Evolutionary conservation across 2,888 invertebrate genomes (phyloP).

Genomic region (Nemotelus pantherinus): DNA sequence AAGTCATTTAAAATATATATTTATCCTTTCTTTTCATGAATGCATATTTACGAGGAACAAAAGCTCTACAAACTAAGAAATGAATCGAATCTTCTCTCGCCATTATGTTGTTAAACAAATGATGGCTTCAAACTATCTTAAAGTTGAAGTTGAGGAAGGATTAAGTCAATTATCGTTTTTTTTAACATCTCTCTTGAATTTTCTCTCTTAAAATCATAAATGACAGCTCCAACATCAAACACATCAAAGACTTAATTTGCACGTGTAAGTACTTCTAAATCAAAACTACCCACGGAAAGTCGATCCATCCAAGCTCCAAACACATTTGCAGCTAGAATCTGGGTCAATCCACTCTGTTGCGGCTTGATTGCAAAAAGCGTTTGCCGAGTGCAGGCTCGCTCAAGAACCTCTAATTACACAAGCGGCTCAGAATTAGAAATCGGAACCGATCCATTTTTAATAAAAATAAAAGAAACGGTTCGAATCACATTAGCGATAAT

Average conservation of each 20-base stretch:
- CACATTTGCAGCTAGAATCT: neutral
- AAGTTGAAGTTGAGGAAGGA: too few relatives aligned
- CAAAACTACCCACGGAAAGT: conserved; percentile 1
- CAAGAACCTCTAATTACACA: conserved; percentile 25
- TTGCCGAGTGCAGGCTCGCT: conserved; percentile 11
- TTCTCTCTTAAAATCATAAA: too few relatives aligned
- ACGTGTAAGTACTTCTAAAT: conserved; percentile 19
- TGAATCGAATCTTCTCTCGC: too few relatives aligned
- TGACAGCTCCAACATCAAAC: too few relatives aligned
- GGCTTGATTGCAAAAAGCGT: conserved; percentile 18
- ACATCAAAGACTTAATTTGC: neutral
- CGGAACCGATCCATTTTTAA: conserved; percentile 15
- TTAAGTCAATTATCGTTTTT: too few relatives aligned
- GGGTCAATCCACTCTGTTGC: conserved; percentile 25
- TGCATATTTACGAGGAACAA: too few relatives aligned
- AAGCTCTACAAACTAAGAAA: too few relatives aligned
- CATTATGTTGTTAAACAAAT: too few relatives aligned
- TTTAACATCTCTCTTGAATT: too few relatives aligned
- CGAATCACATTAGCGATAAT: neutral
- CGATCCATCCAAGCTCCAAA: neutral
- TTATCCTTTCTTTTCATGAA: too few relatives aligned
- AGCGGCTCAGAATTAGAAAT: conserved; percentile 13
- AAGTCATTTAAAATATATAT: too few relatives aligned
- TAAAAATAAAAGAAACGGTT: conserved; percentile 7
- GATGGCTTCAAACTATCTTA: too few relatives aligned